These are phyloP conservation scores for Linnaemya tessellans DNA, from an alignment of 2,888 invertebrate genomes.

Conservation along the genomic window DNA sequence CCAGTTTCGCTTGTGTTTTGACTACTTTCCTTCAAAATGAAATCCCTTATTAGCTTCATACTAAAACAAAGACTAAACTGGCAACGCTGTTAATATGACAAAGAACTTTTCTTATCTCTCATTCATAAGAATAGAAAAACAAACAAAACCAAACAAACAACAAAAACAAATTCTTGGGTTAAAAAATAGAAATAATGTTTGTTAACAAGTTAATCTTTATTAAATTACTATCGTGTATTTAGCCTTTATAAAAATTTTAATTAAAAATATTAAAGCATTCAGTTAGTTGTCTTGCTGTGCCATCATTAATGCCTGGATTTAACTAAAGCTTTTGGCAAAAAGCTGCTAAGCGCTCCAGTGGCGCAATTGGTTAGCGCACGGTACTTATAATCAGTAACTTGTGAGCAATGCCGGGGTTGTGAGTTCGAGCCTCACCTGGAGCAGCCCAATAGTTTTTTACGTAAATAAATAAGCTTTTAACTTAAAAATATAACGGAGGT, in stretches of 20 bases:
- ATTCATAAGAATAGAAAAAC: background rate
- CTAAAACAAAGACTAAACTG: background rate
- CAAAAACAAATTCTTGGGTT: background rate
- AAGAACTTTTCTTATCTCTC: background rate
- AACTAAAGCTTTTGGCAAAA: background rate
- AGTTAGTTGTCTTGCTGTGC: background rate
- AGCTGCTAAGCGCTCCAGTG: constrained; percentile 91
- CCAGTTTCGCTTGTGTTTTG: no score
- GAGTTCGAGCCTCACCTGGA: constrained; percentile 99
- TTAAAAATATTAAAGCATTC: background rate
- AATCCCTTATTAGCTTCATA: no score
- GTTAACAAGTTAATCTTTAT: background rate
- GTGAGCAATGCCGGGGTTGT: constrained; percentile 99
- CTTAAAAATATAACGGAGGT: background rate
- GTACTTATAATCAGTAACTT: constrained; percentile 98
- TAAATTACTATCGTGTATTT: background rate
- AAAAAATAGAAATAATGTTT: background rate
- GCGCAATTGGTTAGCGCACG: constrained; percentile 99
- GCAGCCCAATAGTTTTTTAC: constrained; percentile 84
- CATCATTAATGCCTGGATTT: background rate
- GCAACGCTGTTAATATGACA: background rate
- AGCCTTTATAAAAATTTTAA: background rate
- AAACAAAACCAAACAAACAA: background rate
- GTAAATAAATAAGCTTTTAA: background rate
- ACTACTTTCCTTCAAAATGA: no score